Evolutionary conservation across 2,888 invertebrate genomes (phyloP).

Genomic region (Allophyes oxyacanthae): DNA sequence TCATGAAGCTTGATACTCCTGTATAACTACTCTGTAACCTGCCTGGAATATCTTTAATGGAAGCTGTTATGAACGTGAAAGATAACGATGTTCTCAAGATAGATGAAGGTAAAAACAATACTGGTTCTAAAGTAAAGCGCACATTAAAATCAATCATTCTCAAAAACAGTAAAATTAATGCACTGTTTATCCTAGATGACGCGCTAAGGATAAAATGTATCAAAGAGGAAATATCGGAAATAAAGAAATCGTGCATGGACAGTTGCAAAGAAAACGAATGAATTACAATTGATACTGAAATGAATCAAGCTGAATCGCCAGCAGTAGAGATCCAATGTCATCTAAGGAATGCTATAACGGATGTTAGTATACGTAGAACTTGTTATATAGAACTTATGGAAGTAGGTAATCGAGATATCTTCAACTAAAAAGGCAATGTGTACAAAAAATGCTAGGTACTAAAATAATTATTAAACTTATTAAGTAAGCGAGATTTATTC

Average conservation of each 20-base stretch:
- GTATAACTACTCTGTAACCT: conserved; percentile 36
- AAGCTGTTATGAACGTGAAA: conserved; percentile 10
- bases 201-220: background rate
- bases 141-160: background rate
- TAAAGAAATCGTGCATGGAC: conserved; percentile 18
- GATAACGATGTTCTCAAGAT: conserved; percentile 12
- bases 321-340: conserved; percentile 34
- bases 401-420: conserved; percentile 26
- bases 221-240: conserved; percentile 18
- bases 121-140: background rate
- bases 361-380: conserved; percentile 15
- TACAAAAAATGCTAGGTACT: conserved; percentile 19
- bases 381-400: conserved; percentile 16
- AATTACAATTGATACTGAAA: conserved; percentile 20
- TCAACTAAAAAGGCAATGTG: conserved; percentile 17
- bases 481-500: conserved; percentile 23
- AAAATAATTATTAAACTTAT: conserved; percentile 15
- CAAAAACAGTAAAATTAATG: background rate
- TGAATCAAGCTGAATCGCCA: conserved; percentile 16
- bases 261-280: conserved; percentile 25
- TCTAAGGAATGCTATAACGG: conserved; percentile 42
- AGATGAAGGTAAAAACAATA: conserved; percentile 1
- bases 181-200: too few relatives aligned
- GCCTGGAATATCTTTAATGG: conserved; percentile 36
- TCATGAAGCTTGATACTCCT: conserved; percentile 48